Evolutionary conservation across 2,888 invertebrate genomes (phyloP).

Genomic region (Drosophila crucigera): DNA sequence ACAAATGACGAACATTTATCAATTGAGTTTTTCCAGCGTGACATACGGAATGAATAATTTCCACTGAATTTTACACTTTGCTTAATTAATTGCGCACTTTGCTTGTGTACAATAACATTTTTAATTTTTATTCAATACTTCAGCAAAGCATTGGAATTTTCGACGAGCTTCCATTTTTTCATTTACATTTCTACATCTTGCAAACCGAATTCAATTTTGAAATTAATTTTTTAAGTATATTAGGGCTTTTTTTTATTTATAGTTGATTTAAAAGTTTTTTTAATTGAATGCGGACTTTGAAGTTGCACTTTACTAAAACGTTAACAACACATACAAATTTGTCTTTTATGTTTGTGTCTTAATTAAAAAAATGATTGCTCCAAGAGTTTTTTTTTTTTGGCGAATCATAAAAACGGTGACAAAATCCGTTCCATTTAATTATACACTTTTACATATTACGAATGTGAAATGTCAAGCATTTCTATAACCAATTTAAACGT

Average conservation of each 20-base stretch:
- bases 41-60: not conserved
- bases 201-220: not conserved
- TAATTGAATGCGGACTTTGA: not conserved
- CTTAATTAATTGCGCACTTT: not conserved
- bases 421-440: not conserved
- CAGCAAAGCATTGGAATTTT: not conserved
- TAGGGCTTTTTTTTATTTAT: too few species aligned
- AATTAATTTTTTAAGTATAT: not conserved
- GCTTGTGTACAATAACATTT: not conserved
- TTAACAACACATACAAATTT: not conserved
- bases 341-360: not conserved
- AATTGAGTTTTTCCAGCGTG: not conserved
- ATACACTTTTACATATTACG: not conserved
- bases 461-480: not conserved
- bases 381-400: not conserved
- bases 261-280: not conserved
- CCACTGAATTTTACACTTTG: not conserved
- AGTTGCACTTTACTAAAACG: not conserved
- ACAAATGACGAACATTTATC: not conserved
- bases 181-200: not conserved
- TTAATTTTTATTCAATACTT: not conserved
- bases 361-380: not conserved
- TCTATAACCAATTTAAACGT: not conserved
- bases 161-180: not conserved
- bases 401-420: not conserved